Base-by-base conservation (phyloP, 2,113 vertebrate genomes). In the Rynchops niger region DNA sequence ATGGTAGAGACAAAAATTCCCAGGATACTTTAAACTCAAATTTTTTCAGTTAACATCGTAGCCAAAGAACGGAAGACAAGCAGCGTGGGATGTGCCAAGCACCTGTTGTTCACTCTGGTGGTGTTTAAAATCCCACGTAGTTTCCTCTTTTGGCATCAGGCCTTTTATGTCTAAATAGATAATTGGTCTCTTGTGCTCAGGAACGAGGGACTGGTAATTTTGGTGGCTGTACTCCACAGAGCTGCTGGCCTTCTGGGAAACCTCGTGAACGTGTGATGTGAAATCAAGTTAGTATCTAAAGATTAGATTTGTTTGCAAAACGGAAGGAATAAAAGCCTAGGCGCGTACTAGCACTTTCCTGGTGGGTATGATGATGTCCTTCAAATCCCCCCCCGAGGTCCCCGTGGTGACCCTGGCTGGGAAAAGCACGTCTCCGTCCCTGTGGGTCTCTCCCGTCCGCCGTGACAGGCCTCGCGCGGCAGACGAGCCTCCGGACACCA, bases 51-150 rank as follows among this genome's bases (percentile, higher is more conserved):
- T 72, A 70, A 34, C 13, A 53, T 34, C 22, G 47, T 9, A 52
- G 78, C 18, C 25, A 26, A 34, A 59, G 27, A 73, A 34, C 14
- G 19, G 50, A 81, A 73, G 43, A n/a, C 9, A 70, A 78, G 34
- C 0, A 0, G 30, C 0, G 0, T 11, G 13, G 34, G 22, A 59
- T 0, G 1, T 25, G 43, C 15, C 0, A 0, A 71, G 42, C 17
- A 82, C 18, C n/a, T 47, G 15, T 18, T 40, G 11, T 30, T 56
- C 30, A 13, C 38, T 9, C 11, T 32, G 30, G 7, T n/a, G 58
- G 76, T 49, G 34, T 58, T 72, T 76, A 34, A 79, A 55, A 69
- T 29, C 30, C 11, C 49, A 58, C 0, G 0, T 15, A 47, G 36
- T 21, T 18, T 42, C 30, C 47, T 17, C 36, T 69, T 70, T 32